These are phyloP conservation scores for Eulimnadia texana DNA, from an alignment of 1,140 invertebrate genomes.

Conservation along the genomic window DNA sequence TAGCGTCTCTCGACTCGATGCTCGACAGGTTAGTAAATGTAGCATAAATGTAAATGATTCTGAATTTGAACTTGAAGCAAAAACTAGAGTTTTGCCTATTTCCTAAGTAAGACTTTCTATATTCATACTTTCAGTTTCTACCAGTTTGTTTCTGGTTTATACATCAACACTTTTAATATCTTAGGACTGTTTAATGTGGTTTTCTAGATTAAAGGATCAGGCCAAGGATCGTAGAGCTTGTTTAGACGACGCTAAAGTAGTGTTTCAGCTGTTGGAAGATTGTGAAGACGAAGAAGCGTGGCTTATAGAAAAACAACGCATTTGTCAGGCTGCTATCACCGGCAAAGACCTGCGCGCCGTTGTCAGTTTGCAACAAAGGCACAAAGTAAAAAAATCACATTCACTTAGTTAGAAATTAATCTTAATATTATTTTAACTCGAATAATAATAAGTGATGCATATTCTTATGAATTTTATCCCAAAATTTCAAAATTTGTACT, in stretches of 20 bases:
- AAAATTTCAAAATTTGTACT: too few species aligned
- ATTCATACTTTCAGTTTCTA: not conserved
- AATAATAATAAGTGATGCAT: too few species aligned
- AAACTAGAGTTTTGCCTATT: too few species aligned
- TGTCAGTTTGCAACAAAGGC: constrained; percentile 79
- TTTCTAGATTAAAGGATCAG: constrained; percentile 11
- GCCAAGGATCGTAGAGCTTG: constrained; percentile 54
- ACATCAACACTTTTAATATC: not conserved
- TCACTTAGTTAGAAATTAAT: too few species aligned
- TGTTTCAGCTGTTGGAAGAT: constrained; percentile 88
- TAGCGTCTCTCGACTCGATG: constrained; percentile 53
- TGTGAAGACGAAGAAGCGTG: constrained; percentile 87
- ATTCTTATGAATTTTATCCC: too few species aligned
- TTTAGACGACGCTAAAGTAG: constrained; percentile 79
- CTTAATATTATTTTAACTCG: too few species aligned
- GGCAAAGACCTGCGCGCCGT: constrained; percentile 86
- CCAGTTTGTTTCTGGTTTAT: not conserved
- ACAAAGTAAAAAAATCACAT: constrained; percentile 48
- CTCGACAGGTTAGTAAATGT: constrained; percentile 40
- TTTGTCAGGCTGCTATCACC: constrained; percentile 75
- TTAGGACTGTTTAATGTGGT: constrained; percentile 16
- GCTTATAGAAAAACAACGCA: constrained; percentile 79
- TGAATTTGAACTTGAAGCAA: too few species aligned
- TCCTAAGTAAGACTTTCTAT: too few species aligned
- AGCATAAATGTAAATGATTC: too few species aligned